Evolutionary conservation across 2,797 vertebrate species (phyloP), one percentile per base, ranked within the genome.

Genomic region (Perodicticus potto): DNA sequence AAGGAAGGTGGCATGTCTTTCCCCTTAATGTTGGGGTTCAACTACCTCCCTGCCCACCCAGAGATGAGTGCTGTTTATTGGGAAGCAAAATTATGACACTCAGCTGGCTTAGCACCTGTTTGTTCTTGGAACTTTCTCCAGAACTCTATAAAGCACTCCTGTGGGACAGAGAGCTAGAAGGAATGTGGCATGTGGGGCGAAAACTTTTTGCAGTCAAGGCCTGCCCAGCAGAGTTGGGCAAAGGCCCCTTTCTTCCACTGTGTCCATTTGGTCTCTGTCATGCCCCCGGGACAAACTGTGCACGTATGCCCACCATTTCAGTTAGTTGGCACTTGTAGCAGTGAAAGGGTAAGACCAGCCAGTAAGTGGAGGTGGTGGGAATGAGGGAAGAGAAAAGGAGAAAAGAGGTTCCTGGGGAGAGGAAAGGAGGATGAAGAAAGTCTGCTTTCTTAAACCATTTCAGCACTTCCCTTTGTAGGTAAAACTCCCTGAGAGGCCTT

Each of bases 31-130:
- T 55, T 86, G 86, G 95, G 88, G 88, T 92, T n/a, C 13, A 95
- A 83, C 96, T 96, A 93, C 96, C 92, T 96, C 93, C 90, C 93
- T 70, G 19, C 63, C 81, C 83, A 55, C 88, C 86, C 86, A 73
- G 65, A 96, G 63, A 93, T 13, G 67, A 93, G 74, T 55, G 81
- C 63, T 78, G 49, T 92, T 70, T 65, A 7, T 59, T 87, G 65
- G 70, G 43, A 92, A 96, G 45, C 29, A 23, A 89, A 95, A 74
- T 69, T 69, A 13, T 25, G 55, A 74, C 19, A 77, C 53, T 37
- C 49, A 97, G 37, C 45, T 59, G 53, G 65, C 82, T 43, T 43
- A 49, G 65, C n/a, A 80, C 34, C 32, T 34, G 73, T 57, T 69
- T 53, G 70, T 91, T 76, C 82, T 6, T 77, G 49, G 61, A 45